A percentile compares a stretch with the other conserved stretches of the same genome.
phyloP scores from a whole-genome alignment of 2,888 invertebrate species.

The Nomada fucata region DNA sequence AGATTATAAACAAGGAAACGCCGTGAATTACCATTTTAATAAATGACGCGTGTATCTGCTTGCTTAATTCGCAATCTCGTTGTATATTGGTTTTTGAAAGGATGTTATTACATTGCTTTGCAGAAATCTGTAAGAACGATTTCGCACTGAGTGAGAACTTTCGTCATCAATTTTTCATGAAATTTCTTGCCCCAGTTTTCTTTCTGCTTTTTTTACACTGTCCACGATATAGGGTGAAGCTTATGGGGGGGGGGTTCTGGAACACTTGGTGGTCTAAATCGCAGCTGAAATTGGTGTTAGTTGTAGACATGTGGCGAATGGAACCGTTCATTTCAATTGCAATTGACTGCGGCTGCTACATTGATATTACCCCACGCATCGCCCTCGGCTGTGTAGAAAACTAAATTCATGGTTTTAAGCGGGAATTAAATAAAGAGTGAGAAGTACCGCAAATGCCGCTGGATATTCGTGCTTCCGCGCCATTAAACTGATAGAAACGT shows the following conservation, averaged over 20 bases:
- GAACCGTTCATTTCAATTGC: slow-evolving; percentile 81
- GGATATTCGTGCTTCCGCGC: neutral
- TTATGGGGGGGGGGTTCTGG: neutral
- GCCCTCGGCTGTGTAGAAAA: slow-evolving; percentile 71
- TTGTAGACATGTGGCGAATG: slow-evolving; percentile 76
- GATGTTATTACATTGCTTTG: slow-evolving; percentile 1
- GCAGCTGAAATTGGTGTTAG: slow-evolving; percentile 72
- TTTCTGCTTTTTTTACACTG: neutral
- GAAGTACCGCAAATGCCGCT: slow-evolving; percentile 23
- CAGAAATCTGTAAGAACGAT: neutral
- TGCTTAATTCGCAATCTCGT: neutral
- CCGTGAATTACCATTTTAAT: slow-evolving; percentile 25
- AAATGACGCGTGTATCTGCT: neutral
- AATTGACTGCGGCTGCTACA: slow-evolving; percentile 75
- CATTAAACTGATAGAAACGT: neutral
- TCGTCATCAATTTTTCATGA: neutral
- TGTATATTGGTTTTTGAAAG: neutral
- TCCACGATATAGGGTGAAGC: slow-evolving; percentile 7
- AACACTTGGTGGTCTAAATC: slow-evolving; percentile 53
- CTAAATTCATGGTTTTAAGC: slow-evolving; percentile 52
- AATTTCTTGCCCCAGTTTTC: neutral
- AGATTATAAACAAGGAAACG: slow-evolving; percentile 23
- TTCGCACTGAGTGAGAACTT: no score
- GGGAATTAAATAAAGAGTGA: slow-evolving; percentile 48
- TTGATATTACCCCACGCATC: slow-evolving; percentile 73